phyloP scores from a whole-genome alignment of 2,113 vertebrate genomes.

The Stigmatopora argus region DNA sequence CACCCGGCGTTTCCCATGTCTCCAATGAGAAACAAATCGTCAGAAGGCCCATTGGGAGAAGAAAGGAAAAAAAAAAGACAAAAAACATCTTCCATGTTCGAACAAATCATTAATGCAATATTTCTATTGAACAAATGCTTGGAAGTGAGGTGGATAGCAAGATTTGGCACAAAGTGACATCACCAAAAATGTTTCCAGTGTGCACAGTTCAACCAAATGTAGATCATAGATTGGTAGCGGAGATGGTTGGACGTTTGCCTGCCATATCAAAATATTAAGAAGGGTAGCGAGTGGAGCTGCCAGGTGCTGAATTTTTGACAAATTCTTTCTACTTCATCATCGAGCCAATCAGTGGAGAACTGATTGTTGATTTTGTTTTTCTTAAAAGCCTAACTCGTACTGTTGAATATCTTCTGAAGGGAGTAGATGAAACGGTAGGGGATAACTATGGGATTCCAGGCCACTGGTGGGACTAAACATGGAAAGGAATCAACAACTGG shows the following conservation, averaged over 20 bases:
- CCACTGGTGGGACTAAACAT: constrained; percentile 53
- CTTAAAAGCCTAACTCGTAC: constrained; percentile 67
- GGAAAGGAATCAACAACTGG: constrained; percentile 65
- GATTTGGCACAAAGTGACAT: constrained; percentile 63
- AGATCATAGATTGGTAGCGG: constrained; percentile 48
- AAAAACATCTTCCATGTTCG: constrained; percentile 51
- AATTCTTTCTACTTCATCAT: constrained; percentile 68
- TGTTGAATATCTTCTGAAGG: constrained; percentile 68
- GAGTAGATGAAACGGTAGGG: constrained; percentile 50
- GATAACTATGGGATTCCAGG: constrained; percentile 54
- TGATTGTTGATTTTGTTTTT: constrained; percentile 59
- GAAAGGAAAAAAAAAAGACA: too few species aligned
- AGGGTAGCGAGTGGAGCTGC: constrained; percentile 59
- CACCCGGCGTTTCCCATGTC: constrained; percentile 32
- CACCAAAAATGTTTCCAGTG: constrained; percentile 53
- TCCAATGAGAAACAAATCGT: constrained; percentile 42
- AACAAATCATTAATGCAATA: constrained; percentile 65
- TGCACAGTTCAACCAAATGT: constrained; percentile 60
- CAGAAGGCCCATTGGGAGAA: constrained; percentile 39
- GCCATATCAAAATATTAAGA: constrained; percentile 66
- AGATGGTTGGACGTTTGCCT: constrained; percentile 60
- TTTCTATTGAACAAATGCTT: constrained; percentile 54
- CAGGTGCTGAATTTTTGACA: constrained; percentile 74
- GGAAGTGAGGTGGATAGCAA: constrained; percentile 33
- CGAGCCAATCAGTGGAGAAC: constrained; percentile 61